Evolutionary conservation across 2,888 invertebrate genomes (phyloP).

Genomic region (Girardia tigrina): DNA sequence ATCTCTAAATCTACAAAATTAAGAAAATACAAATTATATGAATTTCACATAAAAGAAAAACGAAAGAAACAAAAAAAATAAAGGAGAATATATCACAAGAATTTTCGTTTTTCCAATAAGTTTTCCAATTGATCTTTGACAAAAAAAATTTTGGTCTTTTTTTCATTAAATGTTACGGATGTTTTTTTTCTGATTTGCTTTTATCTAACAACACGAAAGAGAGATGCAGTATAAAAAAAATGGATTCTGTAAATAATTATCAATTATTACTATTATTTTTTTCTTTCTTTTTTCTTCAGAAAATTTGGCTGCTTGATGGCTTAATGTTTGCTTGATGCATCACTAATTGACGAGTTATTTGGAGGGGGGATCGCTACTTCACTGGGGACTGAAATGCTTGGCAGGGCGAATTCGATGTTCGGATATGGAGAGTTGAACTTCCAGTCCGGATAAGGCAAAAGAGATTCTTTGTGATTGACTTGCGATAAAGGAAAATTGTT

Average conservation of each 20-base stretch:
- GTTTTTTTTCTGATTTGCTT: background rate
- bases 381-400: background rate
- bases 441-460: slow-evolving; percentile 6
- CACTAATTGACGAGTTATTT: slow-evolving; percentile 1
- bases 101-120: background rate
- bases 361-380: background rate
- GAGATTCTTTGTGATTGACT: background rate
- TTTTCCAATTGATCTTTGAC: background rate
- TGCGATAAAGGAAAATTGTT: background rate
- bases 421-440: background rate
- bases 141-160: background rate
- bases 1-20: slow-evolving; percentile 15
- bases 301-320: background rate
- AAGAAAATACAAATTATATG: background rate
- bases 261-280: too few relatives aligned
- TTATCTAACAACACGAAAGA: background rate
- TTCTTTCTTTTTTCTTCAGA: background rate
- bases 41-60: background rate
- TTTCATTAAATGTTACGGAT: background rate
- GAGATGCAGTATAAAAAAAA: background rate
- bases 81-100: slow-evolving; percentile 14
- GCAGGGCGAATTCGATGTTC: background rate
- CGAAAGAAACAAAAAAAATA: background rate
- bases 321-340: background rate
- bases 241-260: too few relatives aligned